Percentiles rank a stretch among this genome's conserved stretches.
phyloP scores from a whole-genome alignment of 2,888 invertebrate species.

The Thalpophila matura region DNA sequence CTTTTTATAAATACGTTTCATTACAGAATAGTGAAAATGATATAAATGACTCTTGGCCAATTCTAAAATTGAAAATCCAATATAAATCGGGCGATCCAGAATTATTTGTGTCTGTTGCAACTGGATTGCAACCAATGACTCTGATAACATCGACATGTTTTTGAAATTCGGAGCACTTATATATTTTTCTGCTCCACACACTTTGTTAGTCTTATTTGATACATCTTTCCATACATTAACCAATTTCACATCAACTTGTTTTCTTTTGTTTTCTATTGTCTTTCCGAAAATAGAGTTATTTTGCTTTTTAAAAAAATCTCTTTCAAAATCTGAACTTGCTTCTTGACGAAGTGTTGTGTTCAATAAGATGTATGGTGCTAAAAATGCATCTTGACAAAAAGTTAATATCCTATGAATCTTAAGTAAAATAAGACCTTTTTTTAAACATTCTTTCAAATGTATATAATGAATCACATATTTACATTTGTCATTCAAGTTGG shows the following conservation, averaged over 20 bases:
- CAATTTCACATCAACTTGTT: constrained; percentile 1
- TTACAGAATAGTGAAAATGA: too few species aligned
- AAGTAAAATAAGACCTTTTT: background rate
- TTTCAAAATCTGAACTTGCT: background rate
- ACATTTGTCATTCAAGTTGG: too few species aligned
- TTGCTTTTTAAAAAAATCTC: background rate
- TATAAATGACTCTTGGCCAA: too few species aligned
- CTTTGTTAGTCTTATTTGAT: constrained; percentile 4
- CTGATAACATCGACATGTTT: background rate
- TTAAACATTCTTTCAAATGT: background rate
- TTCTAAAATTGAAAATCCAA: too few species aligned
- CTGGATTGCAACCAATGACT: background rate
- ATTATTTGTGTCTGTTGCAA: background rate
- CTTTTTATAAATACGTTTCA: too few species aligned
- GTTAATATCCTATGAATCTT: background rate
- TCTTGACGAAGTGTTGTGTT: background rate
- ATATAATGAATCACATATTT: background rate
- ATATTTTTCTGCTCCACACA: constrained; percentile 1
- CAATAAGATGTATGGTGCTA: background rate
- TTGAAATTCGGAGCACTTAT: constrained; percentile 5
- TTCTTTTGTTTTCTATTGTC: constrained; percentile 3
- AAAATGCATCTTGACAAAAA: background rate
- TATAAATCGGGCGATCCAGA: too few species aligned
- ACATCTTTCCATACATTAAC: constrained; percentile 4
- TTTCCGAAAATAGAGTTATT: too few species aligned